Evolutionary conservation across 2,888 invertebrate genomes (phyloP).

Genomic region (Ceratothoa steindachneri): DNA sequence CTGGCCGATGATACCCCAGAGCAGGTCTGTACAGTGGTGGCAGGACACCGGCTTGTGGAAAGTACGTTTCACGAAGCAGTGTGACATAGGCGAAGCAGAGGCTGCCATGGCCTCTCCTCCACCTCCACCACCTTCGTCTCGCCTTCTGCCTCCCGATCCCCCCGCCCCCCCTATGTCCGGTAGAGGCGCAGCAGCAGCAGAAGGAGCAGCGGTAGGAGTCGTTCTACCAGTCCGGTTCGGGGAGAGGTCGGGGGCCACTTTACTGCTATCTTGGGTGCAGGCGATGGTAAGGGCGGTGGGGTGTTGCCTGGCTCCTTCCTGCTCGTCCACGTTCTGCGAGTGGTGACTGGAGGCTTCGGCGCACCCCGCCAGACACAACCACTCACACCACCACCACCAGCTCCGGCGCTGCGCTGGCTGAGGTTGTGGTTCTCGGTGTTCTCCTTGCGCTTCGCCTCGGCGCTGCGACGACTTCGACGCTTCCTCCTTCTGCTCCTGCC

Average conservation of each 20-base stretch:
- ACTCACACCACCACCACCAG: conserved; percentile 45
- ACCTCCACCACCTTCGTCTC: conserved; percentile 51
- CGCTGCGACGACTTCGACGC: neutral
- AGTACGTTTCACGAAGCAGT: conserved; percentile 99
- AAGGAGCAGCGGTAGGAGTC: neutral
- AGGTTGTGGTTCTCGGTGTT: neutral
- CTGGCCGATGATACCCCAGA: conserved; percentile 99
- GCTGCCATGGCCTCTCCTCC: conserved; percentile 52
- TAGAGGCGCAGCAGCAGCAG: conserved; percentile 4
- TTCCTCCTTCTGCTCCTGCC: conserved; percentile 2
- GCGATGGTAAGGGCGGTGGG: neutral
- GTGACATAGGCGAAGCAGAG: conserved; percentile 59
- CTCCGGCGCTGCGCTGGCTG: conserved; percentile 9
- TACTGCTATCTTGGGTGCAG: neutral
- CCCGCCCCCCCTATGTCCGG: conserved; percentile 36
- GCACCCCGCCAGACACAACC: conserved; percentile 39
- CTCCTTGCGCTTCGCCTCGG: neutral
- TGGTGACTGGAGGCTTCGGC: conserved; percentile 21
- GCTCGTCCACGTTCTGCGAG: conserved; percentile 6
- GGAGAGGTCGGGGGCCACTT: neutral
- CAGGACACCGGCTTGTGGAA: conserved; percentile 99
- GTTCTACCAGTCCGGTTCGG: too few species aligned
- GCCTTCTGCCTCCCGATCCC: conserved; percentile 49
- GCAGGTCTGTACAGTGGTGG: conserved; percentile 99
- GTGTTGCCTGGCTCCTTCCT: conserved; percentile 7